phyloP scores from a whole-genome alignment of 2,888 invertebrate genomes.

The Ichneumoninae sp. region DNA sequence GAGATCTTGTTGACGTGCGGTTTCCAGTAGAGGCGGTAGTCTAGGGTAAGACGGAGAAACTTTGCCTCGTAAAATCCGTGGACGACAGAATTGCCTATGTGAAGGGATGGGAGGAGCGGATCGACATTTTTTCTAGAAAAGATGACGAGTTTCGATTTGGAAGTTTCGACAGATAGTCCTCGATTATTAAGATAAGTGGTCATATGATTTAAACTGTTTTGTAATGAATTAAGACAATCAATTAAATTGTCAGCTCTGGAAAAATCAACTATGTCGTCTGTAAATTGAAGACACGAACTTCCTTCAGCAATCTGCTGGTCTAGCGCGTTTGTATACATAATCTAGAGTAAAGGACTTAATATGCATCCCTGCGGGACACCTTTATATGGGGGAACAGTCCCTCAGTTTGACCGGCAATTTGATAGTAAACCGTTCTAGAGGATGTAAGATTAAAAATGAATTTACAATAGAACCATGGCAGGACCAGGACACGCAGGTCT shows the following conservation, averaged over 20 bases:
- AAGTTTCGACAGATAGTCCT: constrained; percentile 32
- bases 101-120: background rate
- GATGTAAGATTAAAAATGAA: constrained; percentile 7
- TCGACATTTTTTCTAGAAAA: constrained; percentile 17
- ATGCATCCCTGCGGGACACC: constrained; percentile 30
- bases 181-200: constrained; percentile 6
- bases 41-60: constrained; percentile 37
- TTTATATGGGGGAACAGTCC: constrained; percentile 28
- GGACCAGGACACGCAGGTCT: background rate
- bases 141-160: constrained; percentile 42
- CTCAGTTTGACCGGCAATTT: too few species aligned
- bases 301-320: too few species aligned
- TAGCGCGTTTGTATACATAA: too few species aligned
- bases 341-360: too few species aligned
- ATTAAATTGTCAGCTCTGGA: background rate
- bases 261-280: constrained; percentile 40
- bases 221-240: constrained; percentile 1
- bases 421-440: background rate
- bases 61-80: background rate
- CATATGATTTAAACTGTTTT: constrained; percentile 23
- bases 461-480: constrained; percentile 8
- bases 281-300: constrained; percentile 47
- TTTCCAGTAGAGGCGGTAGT: constrained; percentile 11
- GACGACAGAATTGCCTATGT: constrained; percentile 2
- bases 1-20: background rate